Conservation (phyloP, 2,888 invertebrate genomes). For the Keiferia lycopersicella region DNA sequence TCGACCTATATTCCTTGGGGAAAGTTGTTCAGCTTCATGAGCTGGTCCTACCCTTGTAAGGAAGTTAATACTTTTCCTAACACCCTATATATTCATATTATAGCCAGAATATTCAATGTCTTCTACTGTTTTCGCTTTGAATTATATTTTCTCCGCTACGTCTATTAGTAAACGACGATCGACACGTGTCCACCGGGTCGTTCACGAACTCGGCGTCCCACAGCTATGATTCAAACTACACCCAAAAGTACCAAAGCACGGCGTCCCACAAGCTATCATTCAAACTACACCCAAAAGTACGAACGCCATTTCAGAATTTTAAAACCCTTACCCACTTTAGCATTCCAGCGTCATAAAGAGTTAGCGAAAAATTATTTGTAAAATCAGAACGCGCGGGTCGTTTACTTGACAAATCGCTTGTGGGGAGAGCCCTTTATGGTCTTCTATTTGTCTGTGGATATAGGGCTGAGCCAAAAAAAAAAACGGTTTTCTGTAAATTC, state of each 20-base stretch:
- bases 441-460: conserved; percentile 27
- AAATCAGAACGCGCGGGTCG: conserved; percentile 39
- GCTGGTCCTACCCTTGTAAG: too few species aligned
- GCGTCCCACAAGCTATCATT: neutral
- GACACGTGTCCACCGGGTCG: too few species aligned
- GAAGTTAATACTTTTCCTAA: too few species aligned
- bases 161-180: too few species aligned
- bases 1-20: too few species aligned
- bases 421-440: conserved; percentile 32
- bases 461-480: conserved; percentile 12
- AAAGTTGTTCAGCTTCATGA: too few species aligned
- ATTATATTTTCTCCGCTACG: too few species aligned
- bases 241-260: neutral
- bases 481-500: too few species aligned
- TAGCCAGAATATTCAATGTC: too few species aligned
- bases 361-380: conserved; percentile 46
- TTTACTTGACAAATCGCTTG: conserved; percentile 48
- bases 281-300: neutral
- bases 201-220: neutral
- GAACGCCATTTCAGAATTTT: neutral
- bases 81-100: too few species aligned
- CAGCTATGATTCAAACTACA: neutral
- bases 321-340: conserved; percentile 9
- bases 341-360: conserved; percentile 36
- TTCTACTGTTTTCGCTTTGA: too few species aligned